phyloP scores from a whole-genome alignment of 2,797 vertebrate species.

The Sphaeramia orbicularis region DNA sequence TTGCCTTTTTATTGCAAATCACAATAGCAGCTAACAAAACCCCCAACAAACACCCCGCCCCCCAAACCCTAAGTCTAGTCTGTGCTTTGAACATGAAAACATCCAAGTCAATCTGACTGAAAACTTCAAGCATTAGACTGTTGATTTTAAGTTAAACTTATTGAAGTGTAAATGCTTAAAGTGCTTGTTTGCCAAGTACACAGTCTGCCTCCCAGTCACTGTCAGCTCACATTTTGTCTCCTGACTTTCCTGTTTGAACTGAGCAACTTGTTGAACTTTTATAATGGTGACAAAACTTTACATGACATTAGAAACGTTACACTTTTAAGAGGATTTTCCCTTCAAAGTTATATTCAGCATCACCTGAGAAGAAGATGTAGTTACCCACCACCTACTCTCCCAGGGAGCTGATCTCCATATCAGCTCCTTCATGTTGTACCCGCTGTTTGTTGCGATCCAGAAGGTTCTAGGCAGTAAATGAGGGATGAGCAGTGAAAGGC shows the following conservation, averaged over 20 bases:
- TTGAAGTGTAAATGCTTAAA: conserved; percentile 10
- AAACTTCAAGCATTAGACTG: conserved; percentile 8
- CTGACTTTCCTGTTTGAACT: conserved; percentile 19
- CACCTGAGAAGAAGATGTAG: conserved; percentile 16
- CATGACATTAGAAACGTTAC: conserved; percentile 9
- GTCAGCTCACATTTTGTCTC: conserved; percentile 27
- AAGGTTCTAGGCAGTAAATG: conserved; percentile 53
- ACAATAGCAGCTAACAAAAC: no score
- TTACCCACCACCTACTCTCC: conserved; percentile 52
- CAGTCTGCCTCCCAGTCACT: conserved; percentile 13
- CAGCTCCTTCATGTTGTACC: conserved; percentile 54
- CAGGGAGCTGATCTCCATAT: conserved; percentile 59
- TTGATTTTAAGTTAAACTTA: conserved; percentile 16
- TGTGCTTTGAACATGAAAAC: no score
- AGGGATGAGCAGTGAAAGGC: conserved; percentile 48
- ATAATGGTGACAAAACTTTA: conserved; percentile 28
- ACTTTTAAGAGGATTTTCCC: conserved; percentile 26
- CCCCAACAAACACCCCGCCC: no score
- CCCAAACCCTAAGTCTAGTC: no score
- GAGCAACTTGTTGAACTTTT: conserved; percentile 20
- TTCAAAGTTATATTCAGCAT: conserved; percentile 29
- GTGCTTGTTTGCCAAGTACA: conserved; percentile 5
- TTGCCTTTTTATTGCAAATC: no score
- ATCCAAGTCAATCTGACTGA: neutral
- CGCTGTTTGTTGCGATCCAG: conserved; percentile 60